Percentiles rank a stretch among this genome's conserved stretches.
Evolutionary conservation across 1,140 invertebrate genomes (phyloP).

Genomic region (Coboldia fuscipes): DNA sequence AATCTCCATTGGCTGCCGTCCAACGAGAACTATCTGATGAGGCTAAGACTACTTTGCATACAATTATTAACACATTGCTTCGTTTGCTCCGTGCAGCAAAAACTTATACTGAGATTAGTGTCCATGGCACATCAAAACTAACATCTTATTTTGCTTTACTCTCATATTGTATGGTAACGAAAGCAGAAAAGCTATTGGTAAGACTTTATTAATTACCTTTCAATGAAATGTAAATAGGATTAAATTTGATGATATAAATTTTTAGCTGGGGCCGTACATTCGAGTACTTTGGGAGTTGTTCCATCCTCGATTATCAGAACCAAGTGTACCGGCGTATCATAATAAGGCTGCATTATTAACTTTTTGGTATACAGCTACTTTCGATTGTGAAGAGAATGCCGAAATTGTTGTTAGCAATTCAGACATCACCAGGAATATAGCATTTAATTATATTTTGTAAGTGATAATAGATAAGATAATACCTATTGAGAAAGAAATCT

Average conservation of each 20-base stretch:
- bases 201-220: conserved; percentile 10
- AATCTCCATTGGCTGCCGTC: conserved; percentile 7
- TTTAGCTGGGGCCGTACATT: conserved; percentile 69
- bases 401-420: conserved; percentile 62
- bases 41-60: conserved; percentile 58
- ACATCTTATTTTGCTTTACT: conserved; percentile 80
- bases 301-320: conserved; percentile 86
- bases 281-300: conserved; percentile 82
- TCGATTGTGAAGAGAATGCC: conserved; percentile 82
- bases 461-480: conserved; percentile 14
- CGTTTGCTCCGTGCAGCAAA: conserved; percentile 57
- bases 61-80: conserved; percentile 60
- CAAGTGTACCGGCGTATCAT: conserved; percentile 80
- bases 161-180: conserved; percentile 73
- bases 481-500: no score
- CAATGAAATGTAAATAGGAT: conserved; percentile 1
- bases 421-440: conserved; percentile 59
- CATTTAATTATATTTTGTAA: conserved; percentile 92
- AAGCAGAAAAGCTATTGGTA: conserved; percentile 82
- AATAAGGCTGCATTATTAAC: conserved; percentile 83
- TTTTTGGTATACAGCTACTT: conserved; percentile 82
- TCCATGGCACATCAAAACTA: conserved; percentile 75
- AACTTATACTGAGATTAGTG: conserved; percentile 63
- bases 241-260: conserved; percentile 9
- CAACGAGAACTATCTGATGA: conserved; percentile 34